Conservation (phyloP, 2,888 invertebrate genomes). For the Patella caerulea region DNA sequence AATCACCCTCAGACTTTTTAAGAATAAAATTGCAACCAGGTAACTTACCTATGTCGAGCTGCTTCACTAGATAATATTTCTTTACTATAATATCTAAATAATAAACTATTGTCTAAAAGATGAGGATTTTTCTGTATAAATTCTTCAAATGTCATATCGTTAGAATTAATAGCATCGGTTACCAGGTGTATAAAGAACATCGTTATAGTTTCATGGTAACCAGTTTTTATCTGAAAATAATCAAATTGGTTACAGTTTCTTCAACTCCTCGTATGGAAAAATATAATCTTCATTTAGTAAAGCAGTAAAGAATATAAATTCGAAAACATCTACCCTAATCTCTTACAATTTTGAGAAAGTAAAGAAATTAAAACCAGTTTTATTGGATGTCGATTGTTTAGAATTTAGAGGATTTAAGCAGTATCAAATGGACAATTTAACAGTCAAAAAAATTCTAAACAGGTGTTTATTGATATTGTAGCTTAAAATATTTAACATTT, state of each 20-base stretch:
- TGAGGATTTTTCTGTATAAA: conserved; percentile 58
- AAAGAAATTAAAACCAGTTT: no score
- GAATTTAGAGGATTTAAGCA: no score
- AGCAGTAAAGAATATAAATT: no score
- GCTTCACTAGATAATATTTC: conserved; percentile 48
- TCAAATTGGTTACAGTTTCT: not conserved
- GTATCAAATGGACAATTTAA: no score
- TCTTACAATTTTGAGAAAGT: no score
- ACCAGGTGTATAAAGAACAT: conserved; percentile 66
- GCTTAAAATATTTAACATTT: no score
- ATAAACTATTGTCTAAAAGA: conserved; percentile 49
- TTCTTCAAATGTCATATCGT: conserved; percentile 55
- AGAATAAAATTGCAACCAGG: not conserved
- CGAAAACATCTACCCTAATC: no score
- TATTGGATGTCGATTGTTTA: no score
- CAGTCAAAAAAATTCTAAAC: no score
- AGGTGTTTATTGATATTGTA: no score
- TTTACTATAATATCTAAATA: conserved; percentile 57
- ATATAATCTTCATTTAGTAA: no score
- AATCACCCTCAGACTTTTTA: not conserved
- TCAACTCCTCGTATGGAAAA: no score
- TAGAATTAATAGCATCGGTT: conserved; percentile 53
- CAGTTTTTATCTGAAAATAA: conserved; percentile 56
- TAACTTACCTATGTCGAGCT: conserved; percentile 54
- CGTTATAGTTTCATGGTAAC: conserved; percentile 69